Evolutionary conservation across 2,888 invertebrate genomes (phyloP).

Genomic region (Caenorhabditis sp.): DNA sequence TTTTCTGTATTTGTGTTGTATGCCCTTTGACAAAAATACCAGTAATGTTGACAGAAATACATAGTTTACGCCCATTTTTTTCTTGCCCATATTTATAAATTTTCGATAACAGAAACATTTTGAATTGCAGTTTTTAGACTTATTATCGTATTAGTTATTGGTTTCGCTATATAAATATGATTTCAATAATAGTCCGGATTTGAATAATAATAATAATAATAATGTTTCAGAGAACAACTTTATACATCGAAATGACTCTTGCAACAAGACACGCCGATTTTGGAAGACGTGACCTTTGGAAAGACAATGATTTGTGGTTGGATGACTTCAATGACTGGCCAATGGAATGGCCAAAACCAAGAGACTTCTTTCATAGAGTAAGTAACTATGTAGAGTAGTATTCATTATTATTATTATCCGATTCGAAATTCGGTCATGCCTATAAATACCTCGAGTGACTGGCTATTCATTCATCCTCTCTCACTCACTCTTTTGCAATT

Average conservation of each 20-base stretch:
- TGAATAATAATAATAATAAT: neutral
- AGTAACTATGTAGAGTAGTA: conserved; percentile 25
- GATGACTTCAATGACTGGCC: conserved; percentile 66
- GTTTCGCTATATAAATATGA: neutral
- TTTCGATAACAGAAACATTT: neutral
- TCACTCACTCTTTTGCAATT: neutral
- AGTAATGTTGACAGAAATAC: conserved; percentile 40
- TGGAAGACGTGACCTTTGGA: conserved; percentile 45
- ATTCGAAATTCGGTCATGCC: neutral
- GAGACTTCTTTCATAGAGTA: conserved; percentile 63
- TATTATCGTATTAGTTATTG: neutral
- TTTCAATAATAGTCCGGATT: neutral
- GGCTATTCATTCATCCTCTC: conserved; percentile 1
- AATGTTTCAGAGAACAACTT: conserved; percentile 5
- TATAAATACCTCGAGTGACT: neutral
- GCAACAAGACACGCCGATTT: conserved; percentile 46
- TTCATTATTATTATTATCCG: neutral
- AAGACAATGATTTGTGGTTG: conserved; percentile 53
- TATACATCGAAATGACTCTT: conserved; percentile 36
- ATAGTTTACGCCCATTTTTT: conserved; percentile 29
- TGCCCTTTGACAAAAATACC: conserved; percentile 24
- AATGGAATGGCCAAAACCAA: conserved; percentile 65
- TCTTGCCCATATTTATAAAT: neutral
- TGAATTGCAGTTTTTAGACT: neutral
- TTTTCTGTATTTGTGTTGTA: conserved; percentile 17